phyloP scores from a whole-genome alignment of 2,113 vertebrate species.

The Otus sunia region DNA sequence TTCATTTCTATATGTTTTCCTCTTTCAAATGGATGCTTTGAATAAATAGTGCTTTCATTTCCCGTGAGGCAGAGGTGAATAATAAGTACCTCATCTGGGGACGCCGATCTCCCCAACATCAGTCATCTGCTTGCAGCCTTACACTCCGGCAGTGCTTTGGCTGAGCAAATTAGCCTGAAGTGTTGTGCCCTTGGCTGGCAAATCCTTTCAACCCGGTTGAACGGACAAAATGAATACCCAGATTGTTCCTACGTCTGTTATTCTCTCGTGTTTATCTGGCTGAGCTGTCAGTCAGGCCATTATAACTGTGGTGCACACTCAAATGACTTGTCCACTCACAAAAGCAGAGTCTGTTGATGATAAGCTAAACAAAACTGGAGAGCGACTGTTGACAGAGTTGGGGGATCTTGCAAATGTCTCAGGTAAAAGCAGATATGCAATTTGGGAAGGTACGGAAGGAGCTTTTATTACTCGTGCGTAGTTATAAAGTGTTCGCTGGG shows the following conservation, averaged over 20 bases:
- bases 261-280: slow-evolving; percentile 84
- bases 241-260: slow-evolving; percentile 76
- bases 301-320: slow-evolving; percentile 80
- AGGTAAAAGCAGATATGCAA: slow-evolving; percentile 29
- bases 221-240: slow-evolving; percentile 85
- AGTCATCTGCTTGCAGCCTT: slow-evolving; percentile 63
- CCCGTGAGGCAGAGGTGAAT: slow-evolving; percentile 63
- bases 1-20: slow-evolving; percentile 60
- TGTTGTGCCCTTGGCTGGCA: slow-evolving; percentile 86
- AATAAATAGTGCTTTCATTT: slow-evolving; percentile 54
- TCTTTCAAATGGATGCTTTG: slow-evolving; percentile 50
- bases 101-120: slow-evolving; percentile 46
- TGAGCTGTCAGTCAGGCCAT: slow-evolving; percentile 82
- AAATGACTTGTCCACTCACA: slow-evolving; percentile 82
- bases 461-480: neutral
- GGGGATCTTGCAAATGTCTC: slow-evolving; percentile 44
- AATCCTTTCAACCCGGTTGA: slow-evolving; percentile 87
- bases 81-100: slow-evolving; percentile 47
- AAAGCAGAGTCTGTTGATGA: slow-evolving; percentile 75
- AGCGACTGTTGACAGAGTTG: slow-evolving; percentile 57
- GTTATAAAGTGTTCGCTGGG: neutral
- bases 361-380: slow-evolving; percentile 73
- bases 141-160: slow-evolving; percentile 70
- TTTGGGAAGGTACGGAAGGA: neutral
- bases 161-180: slow-evolving; percentile 86